Evolutionary conservation across 2,113 vertebrate species (phyloP), one percentile per base, ranked within the genome.

Genomic region (Macrotis lagotis): DNA sequence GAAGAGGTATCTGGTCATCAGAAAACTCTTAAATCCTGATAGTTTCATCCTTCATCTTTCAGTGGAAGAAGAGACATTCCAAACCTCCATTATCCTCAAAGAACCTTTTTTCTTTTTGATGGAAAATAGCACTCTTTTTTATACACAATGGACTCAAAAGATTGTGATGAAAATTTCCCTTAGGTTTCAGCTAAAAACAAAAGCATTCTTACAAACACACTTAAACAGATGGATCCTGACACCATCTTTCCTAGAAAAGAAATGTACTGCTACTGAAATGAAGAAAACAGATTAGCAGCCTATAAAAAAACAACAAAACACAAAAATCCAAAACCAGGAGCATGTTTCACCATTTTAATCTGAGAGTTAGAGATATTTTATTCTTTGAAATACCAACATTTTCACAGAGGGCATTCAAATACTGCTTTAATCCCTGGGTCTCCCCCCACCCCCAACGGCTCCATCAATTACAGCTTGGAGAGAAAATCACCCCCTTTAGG

Each of bases 271-370:
- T 97, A 96, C 50, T 97, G 96, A 96, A 97, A 95, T 93, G 95
- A 51, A 96, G 97, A 97, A 94, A 97, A 98, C 97, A 97, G 92
- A 98, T 90, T 95, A 97, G 96, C 95, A 96, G n/a, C 95, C 96
- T 91, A 92, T 96, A 97, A 97, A 91, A 96, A 91, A 94, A 53
- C 50, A 50, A 50, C 50, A 66, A 66, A 37, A 14, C 28, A 12
- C 31, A 10, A 59, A 66, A 11, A 37, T 19, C 66, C 66, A 16
- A 44, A 83, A n/a, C 66, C 66, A 83, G 19, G 96, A 94, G 90
- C 94, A 97, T 48, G 88, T 88, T 96, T 93, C 97, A 97, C 92
- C 94, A 95, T 98, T 98, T 98, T 98, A 97, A 97, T 97, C 97
- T 98, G 96, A 95, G 97, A 97, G 89, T 96, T 93, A 97, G 88